A percentile compares a stretch with the other conserved stretches of the same genome.
Evolutionary conservation across 2,797 vertebrate species (phyloP).

Genomic region (Chloroceryle amazona): DNA sequence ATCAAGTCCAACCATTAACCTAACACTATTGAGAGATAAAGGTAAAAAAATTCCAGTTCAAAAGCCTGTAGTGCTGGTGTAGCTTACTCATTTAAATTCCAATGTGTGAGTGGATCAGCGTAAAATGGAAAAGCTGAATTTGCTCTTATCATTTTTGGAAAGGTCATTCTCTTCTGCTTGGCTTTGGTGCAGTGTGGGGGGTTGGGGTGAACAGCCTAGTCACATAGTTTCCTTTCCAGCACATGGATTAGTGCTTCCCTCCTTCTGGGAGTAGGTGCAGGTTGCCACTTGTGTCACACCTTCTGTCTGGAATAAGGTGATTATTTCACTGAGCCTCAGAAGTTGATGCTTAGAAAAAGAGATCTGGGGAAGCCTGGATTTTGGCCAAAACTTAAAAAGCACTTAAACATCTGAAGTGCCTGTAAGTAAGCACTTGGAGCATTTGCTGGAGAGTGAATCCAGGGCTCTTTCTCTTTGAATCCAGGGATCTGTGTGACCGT

Average conservation of each 20-base stretch:
- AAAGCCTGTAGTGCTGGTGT: background rate
- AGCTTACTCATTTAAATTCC: background rate
- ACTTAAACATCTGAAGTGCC: background rate
- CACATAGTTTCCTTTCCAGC: background rate
- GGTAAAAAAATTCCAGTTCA: background rate
- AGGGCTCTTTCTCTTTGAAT: too few relatives aligned
- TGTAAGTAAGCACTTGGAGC: background rate
- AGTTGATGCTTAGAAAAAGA: background rate
- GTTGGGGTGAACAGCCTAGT: background rate
- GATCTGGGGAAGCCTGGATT: background rate
- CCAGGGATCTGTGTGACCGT: background rate
- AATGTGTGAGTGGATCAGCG: background rate
- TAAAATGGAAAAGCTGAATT: background rate
- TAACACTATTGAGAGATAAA: background rate
- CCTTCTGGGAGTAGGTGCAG: background rate
- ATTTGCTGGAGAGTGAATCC: background rate
- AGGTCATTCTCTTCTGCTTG: background rate
- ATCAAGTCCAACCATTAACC: background rate
- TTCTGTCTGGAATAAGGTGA: background rate
- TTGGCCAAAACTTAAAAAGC: background rate
- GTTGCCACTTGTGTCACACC: background rate
- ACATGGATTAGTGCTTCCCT: background rate
- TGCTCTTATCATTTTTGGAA: background rate
- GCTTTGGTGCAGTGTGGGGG: background rate
- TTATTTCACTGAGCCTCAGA: background rate